Base-by-base conservation (phyloP, 2,888 invertebrate genomes). In the Caenorhabditis sp. region DNA sequence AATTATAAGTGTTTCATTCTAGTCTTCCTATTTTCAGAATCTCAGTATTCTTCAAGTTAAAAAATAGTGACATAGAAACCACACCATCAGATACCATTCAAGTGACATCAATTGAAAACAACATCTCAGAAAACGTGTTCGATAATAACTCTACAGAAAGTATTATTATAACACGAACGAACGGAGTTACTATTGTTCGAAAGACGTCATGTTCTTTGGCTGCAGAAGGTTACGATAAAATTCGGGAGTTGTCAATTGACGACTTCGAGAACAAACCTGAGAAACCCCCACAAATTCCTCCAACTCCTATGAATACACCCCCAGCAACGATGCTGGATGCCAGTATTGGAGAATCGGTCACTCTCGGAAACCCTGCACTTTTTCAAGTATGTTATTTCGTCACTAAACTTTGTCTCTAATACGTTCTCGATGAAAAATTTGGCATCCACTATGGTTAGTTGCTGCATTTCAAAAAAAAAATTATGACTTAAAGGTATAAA, bases 221-320 rank as follows among this genome's bases (percentile, higher is more conserved):
- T 6, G 40, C 68, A 0, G 80, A 74, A 2, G 40, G 37, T 11
- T 70, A 67, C 51, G 70, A 65, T 18, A 60, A 65, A 6, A 56
- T 81, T 26, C 50, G 70, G 2, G 70, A 81, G 35, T 20, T 81
- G 15, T 60, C 76, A 13, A 71, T 81, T 9, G 74, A 68, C 26
- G 80, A 74, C 35, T 80, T 80, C 13, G 80, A 74, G 22, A 56
- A 56, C n/a, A 80, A 74, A 35, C 3, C 58, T 0, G 56, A 37
- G 15, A 64, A 68, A 22, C 28, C 13, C 5, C 47, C 40, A 6
- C 72, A 56, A 28, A 76, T 81, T n/a, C 81, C 81, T 8, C 81
- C 81, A 8, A 81, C 81, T 13, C 81, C 81, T 13, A 81, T 81
- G 81, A 81, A 81, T 26, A 81, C 81, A 11, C 81, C 81, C 2